Evolutionary conservation across 1,140 invertebrate species (phyloP).

Genomic region (Drosophila sulfurigaster): DNA sequence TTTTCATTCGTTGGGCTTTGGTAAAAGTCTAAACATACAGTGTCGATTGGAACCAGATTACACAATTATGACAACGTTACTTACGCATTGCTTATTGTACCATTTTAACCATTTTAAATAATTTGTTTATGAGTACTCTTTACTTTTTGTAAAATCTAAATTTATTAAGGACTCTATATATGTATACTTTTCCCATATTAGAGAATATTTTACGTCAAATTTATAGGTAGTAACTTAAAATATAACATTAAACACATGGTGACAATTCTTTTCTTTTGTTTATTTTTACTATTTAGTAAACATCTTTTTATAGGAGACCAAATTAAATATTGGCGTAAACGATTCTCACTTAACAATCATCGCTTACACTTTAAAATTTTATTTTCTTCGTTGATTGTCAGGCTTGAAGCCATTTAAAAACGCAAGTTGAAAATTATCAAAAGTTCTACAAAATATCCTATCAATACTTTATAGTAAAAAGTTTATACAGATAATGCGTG

Average conservation of each 20-base stretch:
- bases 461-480: slow-evolving; percentile 16
- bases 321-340: background rate
- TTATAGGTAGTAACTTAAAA: slow-evolving; percentile 59
- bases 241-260: slow-evolving; percentile 62
- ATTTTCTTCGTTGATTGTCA: slow-evolving; percentile 74
- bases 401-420: slow-evolving; percentile 69
- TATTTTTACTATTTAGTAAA: slow-evolving; percentile 14
- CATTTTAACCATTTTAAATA: too few relatives aligned
- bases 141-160: slow-evolving; percentile 50
- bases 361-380: slow-evolving; percentile 35
- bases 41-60: too few relatives aligned
- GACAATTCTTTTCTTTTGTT: slow-evolving; percentile 27
- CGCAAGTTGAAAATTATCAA: slow-evolving; percentile 1
- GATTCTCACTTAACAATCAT: slow-evolving; percentile 49
- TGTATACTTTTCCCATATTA: slow-evolving; percentile 21
- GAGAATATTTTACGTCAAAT: slow-evolving; percentile 54
- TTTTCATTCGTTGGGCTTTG: too few relatives aligned
- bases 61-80: too few relatives aligned
- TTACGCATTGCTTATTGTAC: too few relatives aligned
- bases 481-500: background rate
- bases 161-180: slow-evolving; percentile 42
- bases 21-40: too few relatives aligned
- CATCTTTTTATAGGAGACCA: background rate
- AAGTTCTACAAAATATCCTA: slow-evolving; percentile 17
- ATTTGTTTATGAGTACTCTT: too few relatives aligned